Percentiles rank a stretch among this genome's conserved stretches.
Conservation (phyloP, 2,797 vertebrate genomes). For the Avahi laniger region DNA sequence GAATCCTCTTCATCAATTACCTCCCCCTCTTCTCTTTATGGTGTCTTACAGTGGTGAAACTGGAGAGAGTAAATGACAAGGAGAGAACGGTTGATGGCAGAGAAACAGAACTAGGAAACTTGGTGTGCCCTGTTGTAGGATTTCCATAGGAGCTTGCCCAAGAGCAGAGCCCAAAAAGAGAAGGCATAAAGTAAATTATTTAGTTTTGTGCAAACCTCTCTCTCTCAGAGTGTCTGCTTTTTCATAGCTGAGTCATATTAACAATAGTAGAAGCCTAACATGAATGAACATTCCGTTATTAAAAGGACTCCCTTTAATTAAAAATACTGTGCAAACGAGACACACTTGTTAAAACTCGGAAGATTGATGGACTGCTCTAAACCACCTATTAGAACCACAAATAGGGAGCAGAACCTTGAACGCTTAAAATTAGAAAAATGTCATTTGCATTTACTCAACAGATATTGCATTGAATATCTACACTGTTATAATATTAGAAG, state of each 20-base stretch:
- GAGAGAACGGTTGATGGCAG: neutral
- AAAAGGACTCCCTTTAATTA: conserved; percentile 27
- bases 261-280: neutral
- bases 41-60: neutral
- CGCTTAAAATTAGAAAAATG: neutral
- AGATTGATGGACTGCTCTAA: neutral
- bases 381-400: neutral
- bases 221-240: neutral
- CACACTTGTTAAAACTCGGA: neutral
- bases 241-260: neutral
- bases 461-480: neutral
- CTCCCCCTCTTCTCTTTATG: neutral
- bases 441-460: neutral
- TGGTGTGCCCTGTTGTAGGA: neutral
- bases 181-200: neutral
- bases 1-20: neutral
- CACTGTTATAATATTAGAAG: neutral
- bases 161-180: neutral
- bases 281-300: neutral
- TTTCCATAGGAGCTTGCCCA: neutral
- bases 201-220: neutral
- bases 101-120: neutral
- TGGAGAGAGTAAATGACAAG: neutral
- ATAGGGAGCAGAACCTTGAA: neutral
- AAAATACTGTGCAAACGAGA: neutral